Evolutionary conservation across 2,113 vertebrate species (phyloP).

Genomic region (Salvator merianae): DNA sequence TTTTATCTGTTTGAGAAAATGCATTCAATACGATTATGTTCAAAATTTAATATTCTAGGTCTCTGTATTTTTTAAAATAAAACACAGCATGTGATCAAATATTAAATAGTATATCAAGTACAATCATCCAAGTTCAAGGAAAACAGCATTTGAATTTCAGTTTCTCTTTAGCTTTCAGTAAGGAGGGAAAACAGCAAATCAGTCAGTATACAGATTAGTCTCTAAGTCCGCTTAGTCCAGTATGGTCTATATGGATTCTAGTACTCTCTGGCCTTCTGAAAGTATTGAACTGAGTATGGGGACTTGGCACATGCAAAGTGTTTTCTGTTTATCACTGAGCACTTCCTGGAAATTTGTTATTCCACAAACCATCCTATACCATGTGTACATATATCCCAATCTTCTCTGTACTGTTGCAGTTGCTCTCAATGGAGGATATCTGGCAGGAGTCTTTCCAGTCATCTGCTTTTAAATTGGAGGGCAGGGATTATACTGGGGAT

Average conservation of each 20-base stretch:
- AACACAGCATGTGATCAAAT: neutral
- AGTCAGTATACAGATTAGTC: neutral
- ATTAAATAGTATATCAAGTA: neutral
- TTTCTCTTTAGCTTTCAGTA: neutral
- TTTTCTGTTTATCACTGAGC: too few relatives aligned
- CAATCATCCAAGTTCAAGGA: neutral
- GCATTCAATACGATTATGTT: neutral
- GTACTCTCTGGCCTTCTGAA: too few relatives aligned
- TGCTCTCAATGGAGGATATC: neutral
- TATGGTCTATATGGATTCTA: too few relatives aligned
- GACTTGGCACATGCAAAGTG: too few relatives aligned
- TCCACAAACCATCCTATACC: neutral
- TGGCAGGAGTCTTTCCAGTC: neutral
- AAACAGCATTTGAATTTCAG: neutral
- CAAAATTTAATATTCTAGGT: slow-evolving; percentile 1
- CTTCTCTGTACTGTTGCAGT: neutral
- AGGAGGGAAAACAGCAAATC: neutral
- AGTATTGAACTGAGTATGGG: too few relatives aligned
- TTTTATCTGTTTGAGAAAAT: neutral
- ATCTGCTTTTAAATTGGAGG: neutral
- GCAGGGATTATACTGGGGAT: neutral
- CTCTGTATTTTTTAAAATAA: neutral
- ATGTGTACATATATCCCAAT: neutral
- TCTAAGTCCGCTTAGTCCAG: neutral
- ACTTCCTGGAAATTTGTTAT: too few relatives aligned